Conservation (phyloP, 2,888 invertebrate genomes). For the Oligia latruncula region DNA sequence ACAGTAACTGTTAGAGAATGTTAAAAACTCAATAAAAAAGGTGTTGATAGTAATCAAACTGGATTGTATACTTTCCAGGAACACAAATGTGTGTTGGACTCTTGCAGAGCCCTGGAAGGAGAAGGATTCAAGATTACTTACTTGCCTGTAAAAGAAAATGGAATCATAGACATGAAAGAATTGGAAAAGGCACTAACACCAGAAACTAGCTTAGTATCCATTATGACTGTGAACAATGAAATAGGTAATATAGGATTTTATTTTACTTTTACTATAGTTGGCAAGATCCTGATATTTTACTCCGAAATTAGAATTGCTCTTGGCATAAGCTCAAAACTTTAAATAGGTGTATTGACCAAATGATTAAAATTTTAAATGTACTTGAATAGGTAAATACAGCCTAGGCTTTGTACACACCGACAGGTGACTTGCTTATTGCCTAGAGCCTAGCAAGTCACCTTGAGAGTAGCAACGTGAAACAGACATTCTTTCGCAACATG, state of each 20-base stretch:
- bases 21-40: not conserved
- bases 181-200: slow-evolving; percentile 95
- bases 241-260: slow-evolving; percentile 91
- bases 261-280: slow-evolving; percentile 34
- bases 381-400: not conserved
- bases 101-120: slow-evolving; percentile 97
- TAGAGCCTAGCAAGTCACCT: not conserved
- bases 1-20: not conserved
- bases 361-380: slow-evolving; percentile 1
- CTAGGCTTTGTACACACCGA: not conserved
- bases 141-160: slow-evolving; percentile 96
- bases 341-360: not conserved
- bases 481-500: not conserved
- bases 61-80: slow-evolving; percentile 91
- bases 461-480: not conserved
- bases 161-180: slow-evolving; percentile 95
- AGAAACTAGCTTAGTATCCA: slow-evolving; percentile 97
- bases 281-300: slow-evolving; percentile 16
- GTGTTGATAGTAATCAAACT: not conserved
- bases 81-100: slow-evolving; percentile 99
- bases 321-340: slow-evolving; percentile 35
- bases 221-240: slow-evolving; percentile 99
- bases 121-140: slow-evolving; percentile 99
- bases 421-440: not conserved
- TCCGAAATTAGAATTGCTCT: slow-evolving; percentile 29